Percentiles rank a stretch among this genome's conserved stretches.
Evolutionary conservation across 2,888 invertebrate genomes (phyloP).

Genomic region (Coleophora flavipennella): DNA sequence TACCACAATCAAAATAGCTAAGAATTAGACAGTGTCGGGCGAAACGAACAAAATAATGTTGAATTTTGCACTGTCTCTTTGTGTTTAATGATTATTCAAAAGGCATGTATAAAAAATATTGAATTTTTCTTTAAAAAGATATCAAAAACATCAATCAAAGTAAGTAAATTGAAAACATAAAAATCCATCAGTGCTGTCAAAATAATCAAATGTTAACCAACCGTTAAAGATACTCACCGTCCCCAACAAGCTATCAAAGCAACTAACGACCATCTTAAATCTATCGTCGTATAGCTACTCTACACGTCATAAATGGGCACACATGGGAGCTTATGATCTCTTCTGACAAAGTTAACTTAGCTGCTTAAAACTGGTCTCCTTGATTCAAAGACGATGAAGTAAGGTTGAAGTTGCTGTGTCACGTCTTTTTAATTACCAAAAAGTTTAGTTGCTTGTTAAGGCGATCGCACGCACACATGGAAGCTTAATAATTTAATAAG

Average conservation of each 20-base stretch:
- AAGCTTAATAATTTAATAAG: conserved; percentile 9
- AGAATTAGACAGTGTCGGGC: neutral
- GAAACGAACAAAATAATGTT: too few species aligned
- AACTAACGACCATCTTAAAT: conserved; percentile 9
- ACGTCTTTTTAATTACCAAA: too few species aligned
- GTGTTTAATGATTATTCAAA: too few species aligned
- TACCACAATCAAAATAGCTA: neutral
- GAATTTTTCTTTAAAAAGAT: too few species aligned
- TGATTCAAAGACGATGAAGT: too few species aligned
- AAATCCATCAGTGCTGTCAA: conserved; percentile 6
- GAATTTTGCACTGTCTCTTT: too few species aligned
- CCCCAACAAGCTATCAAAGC: conserved; percentile 2
- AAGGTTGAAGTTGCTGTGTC: too few species aligned
- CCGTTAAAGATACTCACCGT: conserved; percentile 3
- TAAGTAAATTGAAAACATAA: neutral
- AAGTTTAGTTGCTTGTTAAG: neutral
- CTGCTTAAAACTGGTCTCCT: neutral
- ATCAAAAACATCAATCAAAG: too few species aligned
- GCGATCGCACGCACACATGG: conserved; percentile 3
- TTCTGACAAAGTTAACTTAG: neutral
- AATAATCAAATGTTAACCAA: conserved; percentile 6
- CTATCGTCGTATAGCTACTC: conserved; percentile 8
- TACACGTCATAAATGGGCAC: conserved; percentile 5
- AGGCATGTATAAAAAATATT: too few species aligned
- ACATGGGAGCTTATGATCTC: neutral